Base-by-base conservation (phyloP, 2,113 vertebrate species). In the Epinephelus cyanopodus region DNA sequence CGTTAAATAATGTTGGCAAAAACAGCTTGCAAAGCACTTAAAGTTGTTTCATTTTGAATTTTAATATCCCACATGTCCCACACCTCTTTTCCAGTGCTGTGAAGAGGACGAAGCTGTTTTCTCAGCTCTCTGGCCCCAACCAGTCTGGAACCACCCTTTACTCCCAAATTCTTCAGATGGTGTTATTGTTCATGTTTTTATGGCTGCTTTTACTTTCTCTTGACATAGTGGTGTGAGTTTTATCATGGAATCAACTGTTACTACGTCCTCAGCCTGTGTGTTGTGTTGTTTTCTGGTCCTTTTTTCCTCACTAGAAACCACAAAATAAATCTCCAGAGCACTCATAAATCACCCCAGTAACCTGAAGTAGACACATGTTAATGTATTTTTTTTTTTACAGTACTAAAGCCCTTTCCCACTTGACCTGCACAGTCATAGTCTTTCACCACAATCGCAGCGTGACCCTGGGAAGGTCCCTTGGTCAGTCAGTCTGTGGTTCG, bases 1-100 rank as follows among this genome's bases (percentile, higher is more conserved):
- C 29, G 27, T 71, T 27, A 75, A 64, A 33, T 58, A 48, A 57
- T 42, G 23, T 19, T 74, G 54, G 21, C 29, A 79, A 63, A 54
- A 67, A 79, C 56, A 60, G 42, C 19, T n/a, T 23, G 27, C 8
- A 29, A 61, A 56, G 8, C 39, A 82, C 37, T 63, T 79, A 0
- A 66, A 65, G 53, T 33, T 50, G 13, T 61, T 74, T 61, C 1
- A n/a, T 53, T 47, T 77, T 47, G 5, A 25, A n/a, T 67, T 42
- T 15, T 18, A 48, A 64, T 64, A 29, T 68, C 15, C 54, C 61
- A 73, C 18, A 27, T 63, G 19, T 63, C 33, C n/a, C n/a, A 39
- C n/a, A 54, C 14, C 33, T 48, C 10, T 73, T 62, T 62, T 52
- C 62, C 62, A 65, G 23, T 23, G 18, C 17, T 60, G 23, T 6